Conservation (phyloP, 2,113 vertebrate genomes). For the Gallinago paraguaiae region DNA sequence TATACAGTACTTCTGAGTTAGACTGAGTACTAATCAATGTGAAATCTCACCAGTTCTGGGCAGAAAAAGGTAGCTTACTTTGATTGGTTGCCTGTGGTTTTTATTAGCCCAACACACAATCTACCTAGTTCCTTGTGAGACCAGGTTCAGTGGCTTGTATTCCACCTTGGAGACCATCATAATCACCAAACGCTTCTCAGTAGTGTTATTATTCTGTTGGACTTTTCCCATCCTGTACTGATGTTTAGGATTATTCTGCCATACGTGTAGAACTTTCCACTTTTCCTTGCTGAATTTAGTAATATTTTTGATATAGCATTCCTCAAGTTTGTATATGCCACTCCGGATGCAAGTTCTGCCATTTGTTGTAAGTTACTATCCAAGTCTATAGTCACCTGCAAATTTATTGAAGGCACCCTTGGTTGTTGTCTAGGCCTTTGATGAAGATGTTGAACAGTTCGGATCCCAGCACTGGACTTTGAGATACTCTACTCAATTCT, state of each 20-base stretch:
- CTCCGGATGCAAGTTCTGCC: not conserved
- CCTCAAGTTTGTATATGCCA: not conserved
- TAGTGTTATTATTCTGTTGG: not conserved
- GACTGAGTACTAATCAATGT: rapidly evolving
- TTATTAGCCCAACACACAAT: not conserved
- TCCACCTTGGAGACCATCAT: not conserved
- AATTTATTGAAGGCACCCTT: not conserved
- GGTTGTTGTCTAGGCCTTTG: not conserved
- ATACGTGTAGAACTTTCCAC: not conserved
- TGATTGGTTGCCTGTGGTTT: rapidly evolving
- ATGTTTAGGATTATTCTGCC: not conserved
- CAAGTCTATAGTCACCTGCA: not conserved
- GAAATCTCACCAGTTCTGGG: not conserved
- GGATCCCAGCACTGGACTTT: not conserved
- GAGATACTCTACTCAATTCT: not conserved
- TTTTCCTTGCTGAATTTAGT: not conserved
- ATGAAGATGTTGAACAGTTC: not conserved
- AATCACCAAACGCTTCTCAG: not conserved
- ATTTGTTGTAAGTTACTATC: not conserved
- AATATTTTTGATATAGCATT: not conserved
- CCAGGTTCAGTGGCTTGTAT: not conserved
- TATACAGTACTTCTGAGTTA: not conserved
- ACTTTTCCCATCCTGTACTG: not conserved
- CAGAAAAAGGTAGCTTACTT: not conserved
- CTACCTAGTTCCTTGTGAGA: not conserved